phyloP scores from a whole-genome alignment of 2,113 vertebrate species.

The Potamarius usumacintae region DNA sequence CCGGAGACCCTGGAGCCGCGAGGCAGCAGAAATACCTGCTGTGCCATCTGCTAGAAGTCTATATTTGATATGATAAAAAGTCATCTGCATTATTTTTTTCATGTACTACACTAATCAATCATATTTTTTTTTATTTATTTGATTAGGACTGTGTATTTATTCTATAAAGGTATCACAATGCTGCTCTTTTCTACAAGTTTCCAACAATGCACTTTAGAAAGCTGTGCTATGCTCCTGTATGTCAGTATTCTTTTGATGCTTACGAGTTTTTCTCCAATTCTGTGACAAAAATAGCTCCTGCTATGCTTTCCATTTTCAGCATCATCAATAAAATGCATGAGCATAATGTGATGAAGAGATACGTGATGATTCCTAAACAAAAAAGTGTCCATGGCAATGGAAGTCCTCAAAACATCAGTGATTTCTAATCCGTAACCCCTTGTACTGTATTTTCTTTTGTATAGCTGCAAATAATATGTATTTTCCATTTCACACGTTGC shows the following conservation, averaged over 20 bases:
- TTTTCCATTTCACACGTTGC: not conserved
- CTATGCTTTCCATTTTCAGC: conserved; percentile 24
- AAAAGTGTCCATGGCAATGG: not conserved
- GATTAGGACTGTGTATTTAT: conserved; percentile 89
- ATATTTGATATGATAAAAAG: conserved; percentile 1
- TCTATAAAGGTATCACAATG: conserved; percentile 93
- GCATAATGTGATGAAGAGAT: conserved; percentile 3
- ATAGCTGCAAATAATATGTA: not conserved
- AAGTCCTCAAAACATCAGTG: not conserved
- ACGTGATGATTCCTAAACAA: not conserved
- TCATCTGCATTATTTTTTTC: not conserved
- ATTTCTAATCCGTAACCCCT: not conserved
- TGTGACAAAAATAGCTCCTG: conserved; percentile 52
- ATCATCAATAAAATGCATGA: conserved; percentile 23
- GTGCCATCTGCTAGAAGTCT: not conserved
- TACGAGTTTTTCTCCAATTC: conserved; percentile 62
- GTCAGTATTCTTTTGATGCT: conserved; percentile 23
- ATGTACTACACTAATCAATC: not conserved
- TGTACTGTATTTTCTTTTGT: not conserved
- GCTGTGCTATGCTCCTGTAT: conserved; percentile 20
- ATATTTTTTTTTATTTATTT: conserved; percentile 83
- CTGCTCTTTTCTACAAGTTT: conserved; percentile 79
- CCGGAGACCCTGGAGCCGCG: not conserved
- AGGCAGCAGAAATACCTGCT: not conserved
- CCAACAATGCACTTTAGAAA: conserved; percentile 90